Conservation (phyloP, 2,888 invertebrate species). For the Mimumesa dahlbomi region DNA sequence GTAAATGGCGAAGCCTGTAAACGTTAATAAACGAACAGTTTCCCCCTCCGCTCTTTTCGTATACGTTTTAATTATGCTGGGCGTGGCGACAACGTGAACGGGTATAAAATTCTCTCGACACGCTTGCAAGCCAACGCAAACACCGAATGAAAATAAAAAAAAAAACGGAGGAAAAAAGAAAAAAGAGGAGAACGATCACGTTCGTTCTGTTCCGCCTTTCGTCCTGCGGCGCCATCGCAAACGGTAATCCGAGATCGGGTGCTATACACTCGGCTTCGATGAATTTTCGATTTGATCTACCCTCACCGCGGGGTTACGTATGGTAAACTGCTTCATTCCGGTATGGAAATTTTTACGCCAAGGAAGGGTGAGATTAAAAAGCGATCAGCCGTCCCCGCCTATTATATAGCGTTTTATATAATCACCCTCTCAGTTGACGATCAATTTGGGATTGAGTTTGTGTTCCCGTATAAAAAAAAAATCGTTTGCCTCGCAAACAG, state of each 20-base stretch:
- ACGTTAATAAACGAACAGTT: too few species aligned
- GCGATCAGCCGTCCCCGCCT: not conserved
- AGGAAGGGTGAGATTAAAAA: slow-evolving; percentile 7
- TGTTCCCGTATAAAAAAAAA: too few species aligned
- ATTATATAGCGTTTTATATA: too few species aligned
- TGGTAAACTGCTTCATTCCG: not conserved
- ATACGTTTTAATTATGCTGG: slow-evolving; percentile 43
- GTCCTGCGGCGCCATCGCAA: slow-evolving; percentile 13
- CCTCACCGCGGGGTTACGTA: not conserved
- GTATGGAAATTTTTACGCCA: slow-evolving; percentile 50
- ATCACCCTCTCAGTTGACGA: too few species aligned
- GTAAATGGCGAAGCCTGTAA: too few species aligned
- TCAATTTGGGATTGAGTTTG: too few species aligned
- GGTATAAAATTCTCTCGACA: slow-evolving; percentile 35
- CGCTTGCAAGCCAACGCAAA: slow-evolving; percentile 31
- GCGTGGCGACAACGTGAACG: slow-evolving; percentile 34
- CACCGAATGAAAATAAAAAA: slow-evolving; percentile 18
- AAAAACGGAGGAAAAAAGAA: slow-evolving; percentile 5
- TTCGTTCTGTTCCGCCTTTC: slow-evolving; percentile 41
- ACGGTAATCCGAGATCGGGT: slow-evolving; percentile 47
- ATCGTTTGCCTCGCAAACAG: too few species aligned
- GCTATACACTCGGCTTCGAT: slow-evolving; percentile 24
- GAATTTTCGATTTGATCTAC: slow-evolving; percentile 53
- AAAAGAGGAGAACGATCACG: slow-evolving; percentile 17
- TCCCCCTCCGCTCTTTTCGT: not conserved